These are phyloP conservation scores for Habropoda laboriosa DNA, from an alignment of 1,140 invertebrate genomes.

Conservation along the genomic window DNA sequence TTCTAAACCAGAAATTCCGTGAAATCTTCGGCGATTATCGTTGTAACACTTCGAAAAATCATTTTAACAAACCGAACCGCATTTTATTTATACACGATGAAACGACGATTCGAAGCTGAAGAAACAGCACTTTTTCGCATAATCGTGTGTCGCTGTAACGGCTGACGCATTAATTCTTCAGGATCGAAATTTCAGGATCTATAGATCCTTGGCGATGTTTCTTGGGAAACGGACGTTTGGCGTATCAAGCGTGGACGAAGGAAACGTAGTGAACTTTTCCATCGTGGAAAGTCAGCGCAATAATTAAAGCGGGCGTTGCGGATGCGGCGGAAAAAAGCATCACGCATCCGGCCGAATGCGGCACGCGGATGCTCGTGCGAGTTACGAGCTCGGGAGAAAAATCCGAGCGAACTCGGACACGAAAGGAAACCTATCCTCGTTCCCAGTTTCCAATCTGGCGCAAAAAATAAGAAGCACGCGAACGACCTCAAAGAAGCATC, in stretches of 20 bases:
- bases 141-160: too few species aligned
- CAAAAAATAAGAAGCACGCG: slow-evolving; percentile 56
- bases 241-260: neutral
- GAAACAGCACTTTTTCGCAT: too few species aligned
- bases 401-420: slow-evolving; percentile 50
- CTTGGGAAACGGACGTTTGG: too few species aligned
- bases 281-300: neutral
- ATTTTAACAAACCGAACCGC: too few species aligned
- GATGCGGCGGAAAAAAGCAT: neutral
- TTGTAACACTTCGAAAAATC: too few species aligned
- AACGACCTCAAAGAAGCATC: slow-evolving; percentile 43
- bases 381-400: neutral
- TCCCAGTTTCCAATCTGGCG: slow-evolving; percentile 39
- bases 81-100: too few species aligned
- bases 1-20: too few species aligned
- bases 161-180: too few species aligned
- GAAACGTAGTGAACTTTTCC: neutral
- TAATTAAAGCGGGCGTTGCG: slow-evolving; percentile 18
- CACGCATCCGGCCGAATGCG: neutral
- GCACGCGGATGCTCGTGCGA: neutral
- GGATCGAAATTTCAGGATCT: too few species aligned
- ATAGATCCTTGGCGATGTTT: too few species aligned
- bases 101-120: too few species aligned
- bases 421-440: slow-evolving; percentile 43
- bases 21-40: too few species aligned